Evolutionary conservation across 2,888 invertebrate genomes (phyloP), one percentile per base, ranked within the genome.

Genomic region (Chrysolina oricalcia): DNA sequence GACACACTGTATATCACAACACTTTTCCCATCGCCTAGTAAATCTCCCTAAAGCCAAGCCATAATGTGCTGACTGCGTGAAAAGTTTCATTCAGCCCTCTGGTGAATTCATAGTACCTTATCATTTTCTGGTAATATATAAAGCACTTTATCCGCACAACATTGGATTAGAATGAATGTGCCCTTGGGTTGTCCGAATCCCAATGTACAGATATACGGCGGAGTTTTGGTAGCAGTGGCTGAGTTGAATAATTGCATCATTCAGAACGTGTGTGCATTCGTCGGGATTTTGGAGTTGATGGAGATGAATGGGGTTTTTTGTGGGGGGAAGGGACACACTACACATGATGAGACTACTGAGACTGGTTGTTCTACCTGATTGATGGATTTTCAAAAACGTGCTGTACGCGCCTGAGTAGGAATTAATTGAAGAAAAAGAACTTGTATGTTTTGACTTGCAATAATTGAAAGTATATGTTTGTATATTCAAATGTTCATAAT

Each of bases 121-220:
- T 59, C 59, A 59, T 59, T 59, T 59, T 27, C 13, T 15, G 59
- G 59, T 17, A 59, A 59, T 59, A 59, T 59, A 59, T 59, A 59
- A 35, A 0, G 59, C 15, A 9, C 35, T 59, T 35, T 59, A 59
- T 59, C 23, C 35, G 59, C 59, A 59, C 59, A 59, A 35, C 35
- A 59, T 27, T 35, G 27, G 35, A 59, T 59, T 59, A 59, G 27
- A 59, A 59, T 59, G 59, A 59, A 59, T 59, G 59, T 59, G 59
- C 59, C 59, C n/a, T 59, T 35, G 59, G 59, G 59, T 35, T 59
- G 59, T 59, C 59, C 59, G 59, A 59, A 59, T 59, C 59, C 59
- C 59, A 59, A 35, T 35, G 59, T 35, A 23, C 23, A 23, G 56
- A 56, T 59, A 35, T 59, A 27, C 59, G 59, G 27, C 11, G 1